These are phyloP conservation scores for Germaria angustata DNA, from an alignment of 2,888 invertebrate species.

Conservation along the genomic window DNA sequence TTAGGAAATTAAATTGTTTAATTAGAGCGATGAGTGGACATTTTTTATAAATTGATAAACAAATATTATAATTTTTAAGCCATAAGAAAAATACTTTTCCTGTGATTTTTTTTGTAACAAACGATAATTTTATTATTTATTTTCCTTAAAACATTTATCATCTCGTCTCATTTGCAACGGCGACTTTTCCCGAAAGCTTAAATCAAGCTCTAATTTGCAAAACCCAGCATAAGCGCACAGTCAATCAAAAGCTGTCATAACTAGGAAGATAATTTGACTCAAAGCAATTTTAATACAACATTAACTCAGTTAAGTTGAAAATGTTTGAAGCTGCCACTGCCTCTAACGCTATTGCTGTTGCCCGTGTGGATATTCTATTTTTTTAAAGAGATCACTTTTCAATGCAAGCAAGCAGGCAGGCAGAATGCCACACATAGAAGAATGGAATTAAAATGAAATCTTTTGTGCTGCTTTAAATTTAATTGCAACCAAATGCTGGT, in stretches of 20 bases:
- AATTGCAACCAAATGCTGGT: constrained; percentile 44
- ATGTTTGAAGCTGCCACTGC: neutral
- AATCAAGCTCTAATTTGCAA: constrained; percentile 50
- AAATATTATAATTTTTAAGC: too few species aligned
- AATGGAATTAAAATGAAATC: constrained; percentile 32
- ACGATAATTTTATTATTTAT: too few species aligned
- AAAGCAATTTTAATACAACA: constrained; percentile 69
- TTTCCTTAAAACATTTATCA: too few species aligned
- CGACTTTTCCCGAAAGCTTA: neutral
- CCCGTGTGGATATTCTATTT: neutral
- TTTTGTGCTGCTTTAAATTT: constrained; percentile 30
- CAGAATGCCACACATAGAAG: constrained; percentile 3
- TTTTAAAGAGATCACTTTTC: constrained; percentile 30
- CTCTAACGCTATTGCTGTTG: neutral
- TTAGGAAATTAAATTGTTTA: too few species aligned
- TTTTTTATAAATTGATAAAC: too few species aligned
- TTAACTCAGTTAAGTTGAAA: constrained; percentile 60
- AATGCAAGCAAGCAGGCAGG: neutral
- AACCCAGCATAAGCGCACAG: constrained; percentile 58
- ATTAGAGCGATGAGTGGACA: too few species aligned
- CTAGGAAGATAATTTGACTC: constrained; percentile 75
- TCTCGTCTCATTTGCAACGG: constrained; percentile 30
- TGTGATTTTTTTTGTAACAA: neutral
- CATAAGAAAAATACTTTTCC: too few species aligned
- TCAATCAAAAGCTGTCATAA: constrained; percentile 73